Conservation (phyloP, 2,888 invertebrate species). For the Magallana nippona region DNA sequence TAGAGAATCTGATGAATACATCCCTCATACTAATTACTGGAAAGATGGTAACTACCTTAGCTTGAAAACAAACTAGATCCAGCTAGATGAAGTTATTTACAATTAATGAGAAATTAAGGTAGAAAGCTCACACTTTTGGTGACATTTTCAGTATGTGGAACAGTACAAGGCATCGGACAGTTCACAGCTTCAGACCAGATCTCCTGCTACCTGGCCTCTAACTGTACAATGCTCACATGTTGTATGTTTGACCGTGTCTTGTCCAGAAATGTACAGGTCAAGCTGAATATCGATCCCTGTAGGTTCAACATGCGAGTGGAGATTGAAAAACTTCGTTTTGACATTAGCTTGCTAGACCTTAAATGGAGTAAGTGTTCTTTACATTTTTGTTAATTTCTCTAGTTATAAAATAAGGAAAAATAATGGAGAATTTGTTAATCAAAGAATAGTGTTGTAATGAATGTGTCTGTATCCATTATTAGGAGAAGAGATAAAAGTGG, state of each 20-base stretch:
- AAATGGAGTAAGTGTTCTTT: constrained; percentile 42
- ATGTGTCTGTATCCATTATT: constrained; percentile 28
- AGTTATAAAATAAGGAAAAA: neutral
- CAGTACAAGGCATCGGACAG: constrained; percentile 5
- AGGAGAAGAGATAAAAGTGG: constrained; percentile 40
- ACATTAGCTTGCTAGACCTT: constrained; percentile 50
- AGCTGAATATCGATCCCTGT: constrained; percentile 55
- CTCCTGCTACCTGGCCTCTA: constrained; percentile 47
- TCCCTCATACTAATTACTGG: constrained; percentile 44
- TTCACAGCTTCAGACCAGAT: constrained; percentile 28
- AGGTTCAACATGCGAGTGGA: constrained; percentile 50
- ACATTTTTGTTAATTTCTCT: neutral
- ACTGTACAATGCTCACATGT: constrained; percentile 52
- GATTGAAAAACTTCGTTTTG: constrained; percentile 56
- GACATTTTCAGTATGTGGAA: constrained; percentile 1
- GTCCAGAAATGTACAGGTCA: constrained; percentile 47
- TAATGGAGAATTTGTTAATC: no score
- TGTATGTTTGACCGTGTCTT: constrained; percentile 49
- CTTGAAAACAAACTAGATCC: neutral
- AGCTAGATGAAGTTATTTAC: no score
- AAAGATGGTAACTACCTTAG: constrained; percentile 43
- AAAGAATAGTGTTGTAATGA: no score
- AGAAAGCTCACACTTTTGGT: no score
- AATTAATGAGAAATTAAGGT: no score
- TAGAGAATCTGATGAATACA: constrained; percentile 32